A percentile compares a stretch with the other conserved stretches of the same genome.
phyloP scores from a whole-genome alignment of 2,797 vertebrate species.

The Onychomys leucogaster region DNA sequence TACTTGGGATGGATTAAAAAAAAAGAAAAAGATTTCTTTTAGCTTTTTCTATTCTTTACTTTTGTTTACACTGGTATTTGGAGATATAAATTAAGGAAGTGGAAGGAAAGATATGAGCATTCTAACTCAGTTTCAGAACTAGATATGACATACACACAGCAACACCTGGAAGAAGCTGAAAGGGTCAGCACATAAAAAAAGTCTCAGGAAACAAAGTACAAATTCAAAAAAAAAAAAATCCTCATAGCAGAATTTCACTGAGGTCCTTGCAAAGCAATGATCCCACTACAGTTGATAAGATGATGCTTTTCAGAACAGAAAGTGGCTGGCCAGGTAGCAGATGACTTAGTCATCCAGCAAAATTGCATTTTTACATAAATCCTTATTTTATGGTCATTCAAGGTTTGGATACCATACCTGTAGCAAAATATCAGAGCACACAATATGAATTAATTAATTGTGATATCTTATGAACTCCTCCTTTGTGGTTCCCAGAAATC shows the following conservation, averaged over 20 bases:
- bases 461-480: background rate
- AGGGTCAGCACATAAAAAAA: background rate
- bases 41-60: background rate
- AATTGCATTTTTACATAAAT: background rate
- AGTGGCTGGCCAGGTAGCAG: background rate
- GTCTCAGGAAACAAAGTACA: background rate
- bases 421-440: slow-evolving; percentile 1
- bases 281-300: background rate
- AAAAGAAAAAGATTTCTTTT: background rate
- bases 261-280: background rate
- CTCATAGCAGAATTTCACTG: background rate
- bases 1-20: background rate
- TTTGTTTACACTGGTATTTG: background rate
- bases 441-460: slow-evolving; percentile 9
- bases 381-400: background rate
- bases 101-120: background rate
- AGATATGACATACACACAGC: background rate
- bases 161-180: background rate
- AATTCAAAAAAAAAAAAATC: background rate
- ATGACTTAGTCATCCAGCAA: background rate
- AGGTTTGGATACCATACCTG: background rate
- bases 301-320: background rate
- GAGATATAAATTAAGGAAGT: background rate
- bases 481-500: background rate
- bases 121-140: slow-evolving; percentile 13